These are phyloP conservation scores for Ibycter americanus DNA, from an alignment of 2,797 vertebrate genomes.

Conservation along the genomic window DNA sequence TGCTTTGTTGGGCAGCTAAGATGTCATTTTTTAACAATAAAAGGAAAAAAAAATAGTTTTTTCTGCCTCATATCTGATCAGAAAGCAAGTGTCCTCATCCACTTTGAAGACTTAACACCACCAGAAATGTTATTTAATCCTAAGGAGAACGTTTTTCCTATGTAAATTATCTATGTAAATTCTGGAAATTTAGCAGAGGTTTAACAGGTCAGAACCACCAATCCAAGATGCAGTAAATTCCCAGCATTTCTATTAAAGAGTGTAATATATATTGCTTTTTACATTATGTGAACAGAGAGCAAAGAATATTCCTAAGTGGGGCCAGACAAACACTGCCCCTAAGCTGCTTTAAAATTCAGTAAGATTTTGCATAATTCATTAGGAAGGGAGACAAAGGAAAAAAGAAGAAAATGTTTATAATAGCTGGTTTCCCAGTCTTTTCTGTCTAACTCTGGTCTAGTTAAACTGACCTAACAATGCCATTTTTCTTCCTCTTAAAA, in stretches of 20 bases:
- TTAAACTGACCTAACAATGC: slow-evolving; percentile 49
- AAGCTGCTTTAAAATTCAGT: background rate
- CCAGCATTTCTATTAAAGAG: background rate
- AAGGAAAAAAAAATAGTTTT: accelerated
- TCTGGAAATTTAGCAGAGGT: background rate
- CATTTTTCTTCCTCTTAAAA: slow-evolving; percentile 72
- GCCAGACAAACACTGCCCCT: background rate
- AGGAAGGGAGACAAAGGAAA: background rate
- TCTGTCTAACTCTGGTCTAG: slow-evolving; percentile 21
- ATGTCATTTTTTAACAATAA: background rate
- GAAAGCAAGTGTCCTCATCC: background rate
- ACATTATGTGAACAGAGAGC: background rate
- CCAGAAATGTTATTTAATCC: background rate
- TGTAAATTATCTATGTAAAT: background rate
- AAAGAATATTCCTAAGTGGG: background rate
- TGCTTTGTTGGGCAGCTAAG: background rate
- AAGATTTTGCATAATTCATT: background rate
- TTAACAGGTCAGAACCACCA: background rate
- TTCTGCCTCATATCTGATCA: background rate
- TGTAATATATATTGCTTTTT: background rate
- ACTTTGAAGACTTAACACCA: background rate
- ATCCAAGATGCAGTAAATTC: background rate
- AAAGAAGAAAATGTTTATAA: background rate
- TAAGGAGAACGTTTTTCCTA: background rate
- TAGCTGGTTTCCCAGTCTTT: background rate